Evolutionary conservation across 1,140 invertebrate species (phyloP).

Genomic region (Drosophila hydei): DNA sequence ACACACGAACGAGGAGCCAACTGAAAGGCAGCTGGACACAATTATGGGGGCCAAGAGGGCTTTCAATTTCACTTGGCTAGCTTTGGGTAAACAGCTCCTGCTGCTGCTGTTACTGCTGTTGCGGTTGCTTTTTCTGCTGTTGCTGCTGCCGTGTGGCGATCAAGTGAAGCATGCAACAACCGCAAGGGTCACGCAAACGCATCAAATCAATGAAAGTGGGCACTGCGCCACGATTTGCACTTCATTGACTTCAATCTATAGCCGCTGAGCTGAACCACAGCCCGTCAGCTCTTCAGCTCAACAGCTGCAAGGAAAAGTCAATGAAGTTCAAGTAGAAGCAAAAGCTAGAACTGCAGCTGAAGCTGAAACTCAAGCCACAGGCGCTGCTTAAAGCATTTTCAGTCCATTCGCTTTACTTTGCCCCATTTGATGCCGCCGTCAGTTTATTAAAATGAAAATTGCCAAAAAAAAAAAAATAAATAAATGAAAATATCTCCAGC

Average conservation of each 20-base stretch:
- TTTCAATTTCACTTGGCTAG: slow-evolving; percentile 79
- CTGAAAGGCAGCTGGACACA: slow-evolving; percentile 50
- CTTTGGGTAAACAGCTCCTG: slow-evolving; percentile 72
- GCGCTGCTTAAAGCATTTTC: slow-evolving; percentile 61
- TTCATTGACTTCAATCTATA: slow-evolving; percentile 64
- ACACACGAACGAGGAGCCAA: slow-evolving; percentile 43
- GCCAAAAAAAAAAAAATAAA: slow-evolving; percentile 37
- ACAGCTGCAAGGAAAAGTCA: slow-evolving; percentile 1
- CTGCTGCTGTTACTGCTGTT: background rate
- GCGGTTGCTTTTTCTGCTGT: slow-evolving; percentile 1
- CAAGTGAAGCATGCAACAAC: slow-evolving; percentile 75
- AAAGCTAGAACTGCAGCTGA: slow-evolving; percentile 16
- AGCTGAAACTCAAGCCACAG: slow-evolving; percentile 14
- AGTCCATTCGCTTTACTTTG: slow-evolving; percentile 59
- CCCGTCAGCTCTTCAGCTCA: background rate
- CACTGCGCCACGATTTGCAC: slow-evolving; percentile 70
- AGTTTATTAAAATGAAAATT: slow-evolving; percentile 75
- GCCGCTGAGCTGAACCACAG: slow-evolving; percentile 22
- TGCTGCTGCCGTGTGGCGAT: slow-evolving; percentile 31
- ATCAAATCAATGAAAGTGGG: slow-evolving; percentile 80
- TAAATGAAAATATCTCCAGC: slow-evolving; percentile 48
- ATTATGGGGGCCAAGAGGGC: slow-evolving; percentile 67
- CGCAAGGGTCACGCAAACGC: slow-evolving; percentile 77
- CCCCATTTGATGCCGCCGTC: slow-evolving; percentile 36
- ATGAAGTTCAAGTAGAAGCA: slow-evolving; percentile 12